phyloP scores from a whole-genome alignment of 2,888 invertebrate species.

The Acronicta leporina region DNA sequence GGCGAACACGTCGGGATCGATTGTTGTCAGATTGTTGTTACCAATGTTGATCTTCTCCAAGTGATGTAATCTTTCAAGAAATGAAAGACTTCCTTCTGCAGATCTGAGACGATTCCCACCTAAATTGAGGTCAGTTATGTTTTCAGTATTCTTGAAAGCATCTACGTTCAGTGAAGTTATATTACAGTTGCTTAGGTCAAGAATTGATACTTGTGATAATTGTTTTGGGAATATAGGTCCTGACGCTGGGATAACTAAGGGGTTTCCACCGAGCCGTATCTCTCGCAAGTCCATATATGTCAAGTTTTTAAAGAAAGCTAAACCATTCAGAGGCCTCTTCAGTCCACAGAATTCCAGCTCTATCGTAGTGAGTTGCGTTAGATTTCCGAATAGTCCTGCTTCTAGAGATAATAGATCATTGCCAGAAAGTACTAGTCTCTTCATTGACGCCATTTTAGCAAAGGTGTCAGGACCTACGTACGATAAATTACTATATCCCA shows the following conservation, averaged over 20 bases:
- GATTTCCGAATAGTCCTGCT: constrained; percentile 91
- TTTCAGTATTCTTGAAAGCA: constrained; percentile 90
- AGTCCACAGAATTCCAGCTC: constrained; percentile 92
- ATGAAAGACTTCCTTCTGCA: constrained; percentile 84
- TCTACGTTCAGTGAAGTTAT: constrained; percentile 89
- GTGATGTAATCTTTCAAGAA: constrained; percentile 87
- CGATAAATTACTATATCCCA: constrained; percentile 92
- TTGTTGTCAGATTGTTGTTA: constrained; percentile 90
- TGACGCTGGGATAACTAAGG: constrained; percentile 88
- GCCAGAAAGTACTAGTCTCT: constrained; percentile 91
- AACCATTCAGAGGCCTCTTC: constrained; percentile 90
- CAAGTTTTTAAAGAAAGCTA: constrained; percentile 91
- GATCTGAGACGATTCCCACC: constrained; percentile 89
- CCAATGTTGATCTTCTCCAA: constrained; percentile 90
- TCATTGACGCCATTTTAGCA: constrained; percentile 91
- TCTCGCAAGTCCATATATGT: constrained; percentile 91
- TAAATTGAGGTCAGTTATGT: constrained; percentile 90
- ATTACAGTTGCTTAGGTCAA: constrained; percentile 91
- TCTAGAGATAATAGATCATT: constrained; percentile 91
- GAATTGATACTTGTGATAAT: constrained; percentile 89
- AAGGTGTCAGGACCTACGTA: constrained; percentile 91
- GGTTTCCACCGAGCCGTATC: constrained; percentile 91
- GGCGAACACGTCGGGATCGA: constrained; percentile 88
- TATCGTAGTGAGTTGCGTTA: constrained; percentile 91
- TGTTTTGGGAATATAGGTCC: constrained; percentile 91